phyloP scores from a whole-genome alignment of 2,888 invertebrate genomes.

The Cacoxenus indagator region DNA sequence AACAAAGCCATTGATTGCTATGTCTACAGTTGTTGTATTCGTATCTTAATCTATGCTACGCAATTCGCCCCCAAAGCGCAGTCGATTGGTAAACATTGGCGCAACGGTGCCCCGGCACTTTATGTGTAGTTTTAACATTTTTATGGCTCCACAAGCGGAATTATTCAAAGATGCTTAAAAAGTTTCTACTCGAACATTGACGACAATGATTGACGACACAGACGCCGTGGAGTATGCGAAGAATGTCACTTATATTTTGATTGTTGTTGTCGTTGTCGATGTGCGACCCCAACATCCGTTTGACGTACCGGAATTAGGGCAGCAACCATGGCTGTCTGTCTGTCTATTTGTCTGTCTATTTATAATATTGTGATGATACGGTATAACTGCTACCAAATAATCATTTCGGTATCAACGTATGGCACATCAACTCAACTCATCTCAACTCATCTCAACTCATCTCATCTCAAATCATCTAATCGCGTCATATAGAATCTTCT shows the following conservation, averaged over 20 bases:
- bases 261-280: too few relatives aligned
- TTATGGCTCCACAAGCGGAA: slow-evolving; percentile 3
- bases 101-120: too few relatives aligned
- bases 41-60: not conserved
- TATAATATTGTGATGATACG: too few relatives aligned
- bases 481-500: not conserved
- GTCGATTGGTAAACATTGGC: too few relatives aligned
- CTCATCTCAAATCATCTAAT: not conserved
- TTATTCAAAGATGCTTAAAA: slow-evolving; percentile 19
- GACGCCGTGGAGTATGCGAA: too few relatives aligned
- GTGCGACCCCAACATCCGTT: not conserved
- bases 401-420: too few relatives aligned
- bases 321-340: not conserved
- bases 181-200: slow-evolving; percentile 2
- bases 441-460: too few relatives aligned
- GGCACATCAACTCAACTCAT: too few relatives aligned
- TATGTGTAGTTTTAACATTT: slow-evolving; percentile 15
- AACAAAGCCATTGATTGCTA: slow-evolving; percentile 12
- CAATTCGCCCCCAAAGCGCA: not conserved
- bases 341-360: too few relatives aligned
- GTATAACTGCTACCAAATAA: too few relatives aligned
- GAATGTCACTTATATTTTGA: too few relatives aligned
- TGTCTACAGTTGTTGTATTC: not conserved
- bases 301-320: not conserved
- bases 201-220: not conserved